Base-by-base conservation (phyloP, 2,888 invertebrate species). In the Orthonychiurus folsomi region DNA sequence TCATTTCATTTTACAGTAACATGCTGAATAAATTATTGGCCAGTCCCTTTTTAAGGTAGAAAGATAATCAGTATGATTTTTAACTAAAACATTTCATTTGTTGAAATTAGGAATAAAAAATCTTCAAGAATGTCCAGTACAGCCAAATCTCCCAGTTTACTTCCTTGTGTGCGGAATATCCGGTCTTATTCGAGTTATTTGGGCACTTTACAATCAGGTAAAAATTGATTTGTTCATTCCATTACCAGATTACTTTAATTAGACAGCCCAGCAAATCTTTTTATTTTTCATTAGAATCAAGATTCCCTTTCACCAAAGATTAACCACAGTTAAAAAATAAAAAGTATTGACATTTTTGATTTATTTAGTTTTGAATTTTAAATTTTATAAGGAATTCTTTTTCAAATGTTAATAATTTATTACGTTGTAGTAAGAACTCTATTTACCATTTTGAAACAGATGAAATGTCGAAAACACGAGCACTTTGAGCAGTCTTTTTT, bases 91-190 rank as follows among this genome's bases (percentile, higher is more conserved):
- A n/a, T n/a, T n/a, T n/a, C n/a, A n/a, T n/a, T n/a, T n/a, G n/a
- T n/a, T n/a, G n/a, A n/a, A n/a, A n/a, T n/a, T n/a, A 89, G 90
- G 90, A 69, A 83, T 88, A 59, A 86, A 89, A 74, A 88, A 86
- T 77, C 82, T 87, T 64, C 81, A 86, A 23, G 88, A 89, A 75
- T 90, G 90, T 72, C 89, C 89, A 0, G 81, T 82, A 55, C 86
- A 88, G 77, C 85, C 86, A 0, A 82, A 85, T 65, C 84, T 90
- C 68, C 88, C 89, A 0, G 83, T 88, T 26, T 90, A 89, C 78
- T 86, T 89, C 84, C 83, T 89, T 63, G 87, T 89, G n/a, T 89
- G 89, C 0, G 90, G 89, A 0, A 83, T 84, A 12, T 82, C 87
- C 15, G 89, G 89, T 0, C 81, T 85, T 20, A 79, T 85, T 1